Conservation (phyloP, 2,888 invertebrate genomes). For the Coelopa pilipes region DNA sequence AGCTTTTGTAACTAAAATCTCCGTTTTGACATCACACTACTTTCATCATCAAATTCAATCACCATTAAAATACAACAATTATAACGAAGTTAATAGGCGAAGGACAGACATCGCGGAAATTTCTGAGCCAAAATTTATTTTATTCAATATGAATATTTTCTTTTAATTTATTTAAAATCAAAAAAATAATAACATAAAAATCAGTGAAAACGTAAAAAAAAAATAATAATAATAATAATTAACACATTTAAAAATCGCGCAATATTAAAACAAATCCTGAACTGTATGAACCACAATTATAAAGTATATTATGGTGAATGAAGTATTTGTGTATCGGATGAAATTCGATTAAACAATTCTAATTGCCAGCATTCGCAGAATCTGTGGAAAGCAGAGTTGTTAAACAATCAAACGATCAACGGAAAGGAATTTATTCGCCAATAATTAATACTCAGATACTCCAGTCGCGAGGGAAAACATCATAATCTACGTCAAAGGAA, state of each 20-base stretch:
- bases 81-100: conserved; percentile 44
- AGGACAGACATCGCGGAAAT: conserved; percentile 22
- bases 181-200: neutral
- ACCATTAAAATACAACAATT: conserved; percentile 60
- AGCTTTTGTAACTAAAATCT: conserved; percentile 68
- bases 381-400: no score
- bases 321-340: no score
- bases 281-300: neutral
- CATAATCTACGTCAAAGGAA: neutral
- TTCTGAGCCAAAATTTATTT: conserved; percentile 28
- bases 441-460: neutral
- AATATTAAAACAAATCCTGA: conserved; percentile 40
- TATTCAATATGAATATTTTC: conserved; percentile 15
- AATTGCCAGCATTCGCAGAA: no score
- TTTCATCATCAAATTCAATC: conserved; percentile 65
- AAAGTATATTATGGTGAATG: conserved; percentile 39
- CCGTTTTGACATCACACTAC: conserved; percentile 67
- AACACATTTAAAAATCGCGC: conserved; percentile 49
- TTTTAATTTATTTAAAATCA: conserved; percentile 21
- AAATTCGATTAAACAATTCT: no score
- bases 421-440: conserved; percentile 34
- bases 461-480: neutral
- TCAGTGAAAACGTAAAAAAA: conserved; percentile 12
- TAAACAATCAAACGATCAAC: conserved; percentile 30
- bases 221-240: conserved; percentile 34